Base-by-base conservation (phyloP, 53 echinoderm and acorn worm genomes). In the Crossaster papposus region DNA sequence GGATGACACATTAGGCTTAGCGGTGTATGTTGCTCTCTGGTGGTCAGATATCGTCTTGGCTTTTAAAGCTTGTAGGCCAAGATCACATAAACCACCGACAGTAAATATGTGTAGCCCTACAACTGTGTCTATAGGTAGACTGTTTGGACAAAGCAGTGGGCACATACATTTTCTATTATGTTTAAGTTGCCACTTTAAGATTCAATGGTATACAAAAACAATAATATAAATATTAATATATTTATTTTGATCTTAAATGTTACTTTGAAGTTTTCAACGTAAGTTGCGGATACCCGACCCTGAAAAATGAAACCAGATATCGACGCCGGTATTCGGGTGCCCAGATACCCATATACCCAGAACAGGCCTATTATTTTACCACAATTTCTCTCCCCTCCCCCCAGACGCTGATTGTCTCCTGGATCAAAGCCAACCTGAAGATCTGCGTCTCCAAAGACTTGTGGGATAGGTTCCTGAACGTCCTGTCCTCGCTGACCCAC, bases 351-450 rank as follows among this genome's bases (percentile, higher is more conserved):
- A n/a, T n/a, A n/a, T n/a, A n/a, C n/a, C n/a, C n/a, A n/a, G n/a
- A n/a, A n/a, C n/a, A n/a, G n/a, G n/a, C n/a, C n/a, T n/a, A 44
- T 44, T 44, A 44, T 44, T 44, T 1, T 44, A 0, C 9, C 9
- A 7, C 9, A 38, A 4, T 44, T 44, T 44, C 9, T 1, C 9
- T 1, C 9, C 2, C 9, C 44, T 44, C 55, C 36, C 88, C 78
- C 12, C 80, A 96, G 97, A 96, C 97, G 22, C 83, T 96, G 73
- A 96, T 95, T 62, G 95, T 97, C 14, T 95, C 97, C 2, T 97
- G 97, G 97, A 97, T 97, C 93, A 97, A 97, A 82, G 97, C 97
- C 36, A 97, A 95, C 77, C 91, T 97, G 44, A 91, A 95, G 75
- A 95, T 97, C 62, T 91, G 90, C 54, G 95, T 97, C 5, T 94